These are phyloP conservation scores for Xylota segnis DNA, from an alignment of 2,888 invertebrate genomes.

Conservation along the genomic window DNA sequence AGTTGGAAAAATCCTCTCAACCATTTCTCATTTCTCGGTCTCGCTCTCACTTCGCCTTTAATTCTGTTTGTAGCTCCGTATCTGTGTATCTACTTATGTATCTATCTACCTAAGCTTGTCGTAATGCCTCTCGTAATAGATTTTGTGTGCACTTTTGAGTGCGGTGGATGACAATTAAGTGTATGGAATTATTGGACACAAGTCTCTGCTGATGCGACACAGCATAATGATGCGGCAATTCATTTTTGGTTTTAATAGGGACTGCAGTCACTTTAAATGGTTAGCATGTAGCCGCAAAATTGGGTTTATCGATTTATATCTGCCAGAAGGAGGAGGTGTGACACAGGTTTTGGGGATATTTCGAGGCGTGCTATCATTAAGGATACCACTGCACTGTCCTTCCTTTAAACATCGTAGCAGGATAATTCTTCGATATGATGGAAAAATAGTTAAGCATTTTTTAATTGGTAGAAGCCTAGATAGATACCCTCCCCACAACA, in stretches of 20 bases:
- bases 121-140: conserved; percentile 58
- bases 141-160: conserved; percentile 59
- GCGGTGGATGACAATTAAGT: conserved; percentile 68
- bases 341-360: no score
- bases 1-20: conserved; percentile 69
- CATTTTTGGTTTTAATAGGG: conserved; percentile 52
- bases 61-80: neutral
- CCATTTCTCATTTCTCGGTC: conserved; percentile 60
- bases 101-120: conserved; percentile 15
- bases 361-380: no score
- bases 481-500: no score
- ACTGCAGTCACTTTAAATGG: conserved; percentile 57
- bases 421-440: no score
- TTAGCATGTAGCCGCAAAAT: conserved; percentile 39
- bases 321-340: neutral
- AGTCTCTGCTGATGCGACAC: conserved; percentile 42
- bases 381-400: no score
- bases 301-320: conserved; percentile 35
- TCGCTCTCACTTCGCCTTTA: neutral
- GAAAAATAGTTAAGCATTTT: no score
- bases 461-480: no score
- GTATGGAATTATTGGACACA: conserved; percentile 54
- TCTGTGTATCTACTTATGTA: conserved; percentile 5
- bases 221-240: conserved; percentile 65
- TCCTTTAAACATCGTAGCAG: no score